A percentile compares a stretch with the other conserved stretches of the same genome.
phyloP scores from a whole-genome alignment of 2,113 vertebrate species.

The Ellobius talpinus region DNA sequence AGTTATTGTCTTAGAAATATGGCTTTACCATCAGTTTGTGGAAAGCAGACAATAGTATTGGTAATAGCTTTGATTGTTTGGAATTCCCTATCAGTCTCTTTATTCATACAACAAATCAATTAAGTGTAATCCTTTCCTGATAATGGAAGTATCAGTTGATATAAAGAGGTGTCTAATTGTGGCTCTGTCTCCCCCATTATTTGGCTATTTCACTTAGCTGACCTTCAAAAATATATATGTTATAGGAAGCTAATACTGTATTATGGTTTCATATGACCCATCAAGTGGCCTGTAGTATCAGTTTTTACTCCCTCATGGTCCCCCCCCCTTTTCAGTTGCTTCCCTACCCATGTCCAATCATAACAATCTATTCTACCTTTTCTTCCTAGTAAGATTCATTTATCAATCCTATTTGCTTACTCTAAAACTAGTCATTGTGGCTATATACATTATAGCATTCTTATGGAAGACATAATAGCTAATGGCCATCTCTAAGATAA shows the following conservation, averaged over 20 bases:
- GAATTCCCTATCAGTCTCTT: background rate
- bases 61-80: background rate
- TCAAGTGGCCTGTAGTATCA: background rate
- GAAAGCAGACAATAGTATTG: background rate
- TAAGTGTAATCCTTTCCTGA: background rate
- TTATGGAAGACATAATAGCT: background rate
- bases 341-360: background rate
- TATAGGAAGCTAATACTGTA: background rate
- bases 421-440: background rate
- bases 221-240: background rate
- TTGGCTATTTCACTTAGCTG: background rate
- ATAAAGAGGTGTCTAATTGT: background rate
- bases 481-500: background rate
- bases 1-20: background rate
- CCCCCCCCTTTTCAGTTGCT: background rate
- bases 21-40: background rate
- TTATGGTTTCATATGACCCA: background rate
- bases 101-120: background rate
- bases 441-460: background rate
- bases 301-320: background rate
- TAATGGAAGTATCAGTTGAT: background rate
- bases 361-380: background rate
- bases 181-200: background rate
- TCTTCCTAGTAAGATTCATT: background rate
- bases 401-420: background rate